Base-by-base conservation (phyloP, 1,140 invertebrate genomes). In the Aphis gossypii region DNA sequence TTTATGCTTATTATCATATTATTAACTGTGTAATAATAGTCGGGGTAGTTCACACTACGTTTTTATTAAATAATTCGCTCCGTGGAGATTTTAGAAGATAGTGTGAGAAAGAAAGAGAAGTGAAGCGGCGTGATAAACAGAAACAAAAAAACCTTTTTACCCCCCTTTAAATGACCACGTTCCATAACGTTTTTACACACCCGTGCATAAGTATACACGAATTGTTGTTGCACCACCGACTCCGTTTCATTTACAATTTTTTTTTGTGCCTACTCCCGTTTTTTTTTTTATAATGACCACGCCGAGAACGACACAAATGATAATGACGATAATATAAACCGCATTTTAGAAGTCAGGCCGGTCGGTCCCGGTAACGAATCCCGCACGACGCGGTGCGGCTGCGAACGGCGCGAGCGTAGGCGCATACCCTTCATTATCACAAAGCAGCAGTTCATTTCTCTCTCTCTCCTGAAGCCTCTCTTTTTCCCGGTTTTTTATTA, bases 251-350 rank as follows among this genome's bases (percentile, higher is more conserved):
- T 76, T 76, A 76, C n/a, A 76, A 76, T n/a, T 14, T 84, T 84
- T 84, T 25, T 90, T 90, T 41, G 7, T 35, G 21, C n/a, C 41
- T 60, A n/a, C 21, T 35, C n/a, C 20, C 35, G 76, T 83, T 30
- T 41, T 23, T 91, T 91, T 68, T n/a, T 68, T 68, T n/a, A 68
- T 68, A 83, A 92, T 92, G 90, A 92, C 90, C 35, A 76, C 5
- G n/a, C 90, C 23, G n/a, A 91, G 21, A n/a, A 46, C 25, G 60
- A 51, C 38, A 84, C 90, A 82, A n/a, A 76, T 76, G 46, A 83
- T 92, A 83, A 91, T 51, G 44, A 83, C 46, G 30, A 92, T 83
- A 92, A 92, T 92, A 92, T 92, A 83, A 92, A 92, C 90, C 76
- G 90, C 90, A 83, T 92, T 91, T 91, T 46, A 91, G 35, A 90